A percentile compares a stretch with the other conserved stretches of the same genome.
Conservation (phyloP, 2,888 invertebrate species). For the Orthosia gracilis region DNA sequence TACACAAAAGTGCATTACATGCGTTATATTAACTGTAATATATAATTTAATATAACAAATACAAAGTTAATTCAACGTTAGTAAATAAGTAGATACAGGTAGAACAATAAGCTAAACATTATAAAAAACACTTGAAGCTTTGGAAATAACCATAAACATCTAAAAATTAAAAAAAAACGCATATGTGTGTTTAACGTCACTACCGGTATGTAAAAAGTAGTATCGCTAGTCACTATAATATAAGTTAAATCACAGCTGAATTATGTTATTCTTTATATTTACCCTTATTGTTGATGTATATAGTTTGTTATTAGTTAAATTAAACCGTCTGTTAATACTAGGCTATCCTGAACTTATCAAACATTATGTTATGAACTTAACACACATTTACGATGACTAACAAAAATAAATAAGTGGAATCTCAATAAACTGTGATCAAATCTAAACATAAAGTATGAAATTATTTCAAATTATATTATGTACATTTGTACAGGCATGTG, state of each 20-base stretch:
- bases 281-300: constrained; percentile 32
- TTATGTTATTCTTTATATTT: constrained; percentile 38
- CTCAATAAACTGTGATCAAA: constrained; percentile 49
- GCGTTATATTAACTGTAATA: constrained; percentile 77
- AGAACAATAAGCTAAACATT: constrained; percentile 76
- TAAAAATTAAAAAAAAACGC: constrained; percentile 66
- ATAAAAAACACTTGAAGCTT: constrained; percentile 74
- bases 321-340: constrained; percentile 36
- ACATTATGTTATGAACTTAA: constrained; percentile 26
- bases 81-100: constrained; percentile 77
- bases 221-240: constrained; percentile 31
- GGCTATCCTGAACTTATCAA: constrained; percentile 15
- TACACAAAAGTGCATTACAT: constrained; percentile 87
- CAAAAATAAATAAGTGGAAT: constrained; percentile 45
- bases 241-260: constrained; percentile 57
- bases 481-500: constrained; percentile 34
- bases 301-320: constrained; percentile 21
- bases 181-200: constrained; percentile 57
- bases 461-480: constrained; percentile 35
- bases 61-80: constrained; percentile 76
- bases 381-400: constrained; percentile 55
- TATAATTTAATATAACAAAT: constrained; percentile 77
- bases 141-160: constrained; percentile 70
- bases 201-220: constrained; percentile 35
- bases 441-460: constrained; percentile 31